These are phyloP conservation scores for Schrankia costaestrigalis DNA, from an alignment of 2,888 invertebrate species.

Conservation along the genomic window DNA sequence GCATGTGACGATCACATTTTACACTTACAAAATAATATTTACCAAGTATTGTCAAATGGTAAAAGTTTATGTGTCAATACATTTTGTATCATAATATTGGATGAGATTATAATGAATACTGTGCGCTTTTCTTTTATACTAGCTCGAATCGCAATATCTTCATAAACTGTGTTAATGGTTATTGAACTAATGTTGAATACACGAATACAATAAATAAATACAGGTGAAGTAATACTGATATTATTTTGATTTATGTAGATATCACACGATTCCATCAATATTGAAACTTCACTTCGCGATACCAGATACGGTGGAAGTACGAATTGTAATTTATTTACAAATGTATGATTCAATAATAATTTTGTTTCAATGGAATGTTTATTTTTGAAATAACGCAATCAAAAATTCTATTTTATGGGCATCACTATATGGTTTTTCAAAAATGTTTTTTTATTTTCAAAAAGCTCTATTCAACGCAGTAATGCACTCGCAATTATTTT, in stretches of 20 bases:
- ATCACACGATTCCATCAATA: conserved; percentile 53
- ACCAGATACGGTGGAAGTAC: conserved; percentile 45
- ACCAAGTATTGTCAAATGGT: conserved; percentile 80
- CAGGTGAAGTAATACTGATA: conserved; percentile 56
- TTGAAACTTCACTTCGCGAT: conserved; percentile 37
- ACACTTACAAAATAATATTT: conserved; percentile 76
- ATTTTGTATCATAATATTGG: conserved; percentile 38
- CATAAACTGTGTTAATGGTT: conserved; percentile 45
- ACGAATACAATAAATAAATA: conserved; percentile 26
- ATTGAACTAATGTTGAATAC: conserved; percentile 31
- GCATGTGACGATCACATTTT: conserved; percentile 67
- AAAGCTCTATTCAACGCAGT: conserved; percentile 55
- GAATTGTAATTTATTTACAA: conserved; percentile 57
- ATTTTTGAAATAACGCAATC: conserved; percentile 18
- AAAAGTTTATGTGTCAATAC: conserved; percentile 59
- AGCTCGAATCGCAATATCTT: conserved; percentile 60
- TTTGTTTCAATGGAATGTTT: conserved; percentile 37
- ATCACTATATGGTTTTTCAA: conserved; percentile 22
- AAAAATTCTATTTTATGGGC: conserved; percentile 36
- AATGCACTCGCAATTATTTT: conserved; percentile 38
- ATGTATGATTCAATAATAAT: conserved; percentile 48
- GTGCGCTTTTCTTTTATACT: conserved; percentile 70
- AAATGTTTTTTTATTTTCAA: conserved; percentile 19
- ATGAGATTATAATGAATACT: conserved; percentile 63
- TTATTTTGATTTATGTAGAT: conserved; percentile 54